Conservation (phyloP, 1,140 invertebrate species). For the Drosophila pachea region DNA sequence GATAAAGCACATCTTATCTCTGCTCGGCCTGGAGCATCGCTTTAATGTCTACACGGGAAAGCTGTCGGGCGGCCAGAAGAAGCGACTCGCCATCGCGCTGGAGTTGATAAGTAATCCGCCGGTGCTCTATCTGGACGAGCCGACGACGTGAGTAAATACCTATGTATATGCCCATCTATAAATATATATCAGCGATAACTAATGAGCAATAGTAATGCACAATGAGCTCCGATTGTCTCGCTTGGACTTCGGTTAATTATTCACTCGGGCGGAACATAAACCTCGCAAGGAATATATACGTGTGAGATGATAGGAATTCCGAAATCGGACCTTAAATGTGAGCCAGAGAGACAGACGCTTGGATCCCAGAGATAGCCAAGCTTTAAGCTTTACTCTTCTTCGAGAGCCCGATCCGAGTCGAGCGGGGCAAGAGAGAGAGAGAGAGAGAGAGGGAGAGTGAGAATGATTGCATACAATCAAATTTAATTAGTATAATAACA, state of each 20-base stretch:
- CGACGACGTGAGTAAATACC: slow-evolving; percentile 87
- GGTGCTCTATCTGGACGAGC: slow-evolving; percentile 95
- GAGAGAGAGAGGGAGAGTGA: too few species aligned
- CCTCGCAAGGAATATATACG: too few species aligned
- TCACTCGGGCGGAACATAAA: not conserved
- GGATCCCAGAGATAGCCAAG: too few species aligned
- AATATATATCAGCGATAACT: slow-evolving; percentile 1
- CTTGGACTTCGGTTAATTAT: not conserved
- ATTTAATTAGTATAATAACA: not conserved
- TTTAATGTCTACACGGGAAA: slow-evolving; percentile 84
- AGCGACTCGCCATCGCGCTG: slow-evolving; percentile 92
- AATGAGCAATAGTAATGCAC: not conserved
- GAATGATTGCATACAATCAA: too few species aligned
- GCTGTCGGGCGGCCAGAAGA: slow-evolving; percentile 92
- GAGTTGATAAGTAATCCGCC: slow-evolving; percentile 93
- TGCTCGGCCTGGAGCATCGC: slow-evolving; percentile 84
- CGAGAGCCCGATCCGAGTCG: too few species aligned
- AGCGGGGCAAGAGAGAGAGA: too few species aligned
- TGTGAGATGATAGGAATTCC: too few species aligned
- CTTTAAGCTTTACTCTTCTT: too few species aligned
- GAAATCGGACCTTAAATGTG: too few species aligned
- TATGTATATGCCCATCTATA: slow-evolving; percentile 2
- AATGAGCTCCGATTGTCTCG: not conserved
- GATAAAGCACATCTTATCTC: slow-evolving; percentile 85
- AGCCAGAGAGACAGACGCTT: too few species aligned